Conservation (phyloP, 2,888 invertebrate species). For the Pasiphila rectangulata region DNA sequence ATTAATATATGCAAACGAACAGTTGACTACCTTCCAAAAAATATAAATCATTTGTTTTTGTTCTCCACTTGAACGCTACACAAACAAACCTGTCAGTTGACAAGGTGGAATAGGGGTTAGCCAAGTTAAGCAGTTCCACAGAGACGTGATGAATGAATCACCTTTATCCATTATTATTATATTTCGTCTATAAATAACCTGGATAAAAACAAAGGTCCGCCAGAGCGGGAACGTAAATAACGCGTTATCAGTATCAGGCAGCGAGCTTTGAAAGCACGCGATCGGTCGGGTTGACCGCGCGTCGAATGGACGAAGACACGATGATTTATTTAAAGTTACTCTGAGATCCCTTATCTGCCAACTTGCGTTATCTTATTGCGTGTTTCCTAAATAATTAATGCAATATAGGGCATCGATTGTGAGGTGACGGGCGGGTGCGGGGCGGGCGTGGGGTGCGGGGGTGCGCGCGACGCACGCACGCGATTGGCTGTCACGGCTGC, state of each 20-base stretch:
- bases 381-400: constrained; percentile 82
- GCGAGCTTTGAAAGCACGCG: constrained; percentile 36
- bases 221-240: constrained; percentile 57
- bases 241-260: constrained; percentile 47
- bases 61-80: constrained; percentile 35
- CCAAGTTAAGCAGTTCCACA: constrained; percentile 39
- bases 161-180: constrained; percentile 39
- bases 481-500: constrained; percentile 76
- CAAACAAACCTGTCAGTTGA: constrained; percentile 37
- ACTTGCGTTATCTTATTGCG: constrained; percentile 81
- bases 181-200: constrained; percentile 45
- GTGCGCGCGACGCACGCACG: constrained; percentile 80
- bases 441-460: constrained; percentile 66
- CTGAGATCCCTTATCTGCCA: constrained; percentile 76
- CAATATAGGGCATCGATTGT: constrained; percentile 82
- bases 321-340: constrained; percentile 74
- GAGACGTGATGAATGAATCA: constrained; percentile 40
- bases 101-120: constrained; percentile 37
- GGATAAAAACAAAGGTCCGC: constrained; percentile 44
- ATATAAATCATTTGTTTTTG: constrained; percentile 44
- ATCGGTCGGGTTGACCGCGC: constrained; percentile 33
- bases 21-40: constrained; percentile 58
- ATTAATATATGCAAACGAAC: constrained; percentile 52
- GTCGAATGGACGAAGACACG: constrained; percentile 44
- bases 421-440: constrained; percentile 74